Evolutionary conservation across 2,888 invertebrate genomes (phyloP).

Genomic region (Napeogenes sylphis): DNA sequence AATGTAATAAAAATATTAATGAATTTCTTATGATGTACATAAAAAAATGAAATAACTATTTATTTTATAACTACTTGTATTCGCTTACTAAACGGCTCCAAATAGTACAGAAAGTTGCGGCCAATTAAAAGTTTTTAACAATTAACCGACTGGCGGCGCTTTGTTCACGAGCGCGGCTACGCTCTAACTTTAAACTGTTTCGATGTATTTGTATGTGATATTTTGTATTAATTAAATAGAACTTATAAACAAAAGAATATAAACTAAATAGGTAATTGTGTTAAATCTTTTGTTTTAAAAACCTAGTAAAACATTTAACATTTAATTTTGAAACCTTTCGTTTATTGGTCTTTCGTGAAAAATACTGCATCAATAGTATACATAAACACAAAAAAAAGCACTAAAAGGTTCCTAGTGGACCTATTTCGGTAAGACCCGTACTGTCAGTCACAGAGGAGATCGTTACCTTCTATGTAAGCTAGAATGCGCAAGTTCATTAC

Average conservation of each 20-base stretch:
- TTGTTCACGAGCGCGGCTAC: conserved; percentile 16
- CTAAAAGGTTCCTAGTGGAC: no score
- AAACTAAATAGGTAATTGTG: background rate
- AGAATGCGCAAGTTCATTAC: no score
- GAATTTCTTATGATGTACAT: no score
- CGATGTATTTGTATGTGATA: conserved; percentile 8
- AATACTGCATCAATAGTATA: no score
- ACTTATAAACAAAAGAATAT: background rate
- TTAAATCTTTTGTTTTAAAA: background rate
- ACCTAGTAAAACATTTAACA: no score
- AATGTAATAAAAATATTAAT: no score
- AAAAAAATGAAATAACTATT: background rate
- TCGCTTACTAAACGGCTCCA: conserved; percentile 20
- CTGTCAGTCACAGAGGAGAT: no score
- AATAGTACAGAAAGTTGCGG: conserved; percentile 29
- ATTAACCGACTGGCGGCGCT: conserved; percentile 35
- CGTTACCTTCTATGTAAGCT: no score
- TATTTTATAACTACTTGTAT: background rate
- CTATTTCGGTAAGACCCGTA: no score
- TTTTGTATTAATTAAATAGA: conserved; percentile 9
- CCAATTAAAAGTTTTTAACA: conserved; percentile 43
- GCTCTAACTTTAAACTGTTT: conserved; percentile 12
- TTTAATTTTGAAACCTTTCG: no score
- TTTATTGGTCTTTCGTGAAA: no score
- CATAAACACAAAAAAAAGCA: no score